Evolutionary conservation across 2,113 vertebrate species (phyloP), one percentile per base, ranked within the genome.

Genomic region (Phylloscopus trochilus): DNA sequence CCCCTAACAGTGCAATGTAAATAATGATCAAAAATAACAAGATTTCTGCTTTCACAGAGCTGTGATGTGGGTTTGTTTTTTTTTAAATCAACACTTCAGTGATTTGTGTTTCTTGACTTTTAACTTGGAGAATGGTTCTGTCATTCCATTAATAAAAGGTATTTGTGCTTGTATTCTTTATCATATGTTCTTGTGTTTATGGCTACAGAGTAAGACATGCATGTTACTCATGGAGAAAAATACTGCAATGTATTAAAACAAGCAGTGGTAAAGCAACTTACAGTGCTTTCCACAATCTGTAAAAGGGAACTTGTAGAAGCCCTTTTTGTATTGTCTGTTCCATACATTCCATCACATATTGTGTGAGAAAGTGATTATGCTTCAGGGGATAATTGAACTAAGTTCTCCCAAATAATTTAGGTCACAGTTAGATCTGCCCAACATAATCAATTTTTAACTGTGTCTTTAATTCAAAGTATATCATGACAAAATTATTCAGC

Each of bases 401-500:
- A 69, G 44, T 89, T 89, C 47, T 91, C 35, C 10, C 28, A 70
- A 83, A 58, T 78, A 37, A 55, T 78, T 92, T 63, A 66, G 55
- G 44, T 75, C 24, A 28, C 58, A 55, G 28, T 66, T 67, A 78
- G 6, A 72, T 67, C 66, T 59, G 43, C 75, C 23, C n/a, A 64
- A 52, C 31, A 15, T 35, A 53, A 83, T 64, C 11, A 33, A 7
- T 47, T 90, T 75, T 46, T 52, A 93, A 63, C 41, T 7, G 1
- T 60, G 30, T 85, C 35, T 96, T 94, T 94, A 84, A 67, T 82
- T 91, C 21, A 18, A 56, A 89, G 35, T 63, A 3, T 67, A 22
- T 56, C 0, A 27, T 7, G 4, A 70, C 21, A 56, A 24, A 91
- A 70, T 87, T 67, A 55, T 31, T 84, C 69, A 55, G 13, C 24